Percentiles rank a stretch among this genome's conserved stretches.
Evolutionary conservation across 2,888 invertebrate genomes (phyloP).

Genomic region (Ectobius pallidus): DNA sequence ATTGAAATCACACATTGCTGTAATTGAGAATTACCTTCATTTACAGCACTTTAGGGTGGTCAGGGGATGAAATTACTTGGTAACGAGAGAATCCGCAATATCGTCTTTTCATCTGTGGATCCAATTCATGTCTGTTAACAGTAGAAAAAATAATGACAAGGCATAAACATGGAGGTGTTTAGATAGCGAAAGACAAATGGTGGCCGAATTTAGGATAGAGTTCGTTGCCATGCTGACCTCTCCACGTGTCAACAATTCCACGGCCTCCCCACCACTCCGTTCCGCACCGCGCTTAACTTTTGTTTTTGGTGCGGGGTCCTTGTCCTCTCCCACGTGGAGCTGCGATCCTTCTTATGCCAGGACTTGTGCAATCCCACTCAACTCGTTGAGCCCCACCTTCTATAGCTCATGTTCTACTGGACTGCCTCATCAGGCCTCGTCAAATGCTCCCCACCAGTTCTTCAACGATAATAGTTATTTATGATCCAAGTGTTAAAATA

Average conservation of each 20-base stretch:
- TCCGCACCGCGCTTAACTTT: conserved; percentile 6
- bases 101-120: not conserved
- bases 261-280: not conserved
- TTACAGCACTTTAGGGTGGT: conserved; percentile 2
- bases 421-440: conserved; percentile 3
- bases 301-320: conserved; percentile 31
- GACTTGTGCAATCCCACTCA: conserved; percentile 29
- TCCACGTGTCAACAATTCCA: conserved; percentile 36
- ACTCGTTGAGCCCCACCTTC: not conserved
- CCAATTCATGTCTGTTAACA: not conserved
- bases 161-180: not conserved
- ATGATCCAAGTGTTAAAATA: too few relatives aligned
- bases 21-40: not conserved
- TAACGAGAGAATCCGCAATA: not conserved
- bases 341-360: conserved; percentile 28
- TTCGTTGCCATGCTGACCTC: conserved; percentile 40
- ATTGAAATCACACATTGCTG: not conserved
- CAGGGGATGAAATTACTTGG: not conserved
- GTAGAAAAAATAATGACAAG: not conserved
- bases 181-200: conserved; percentile 23
- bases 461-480: too few relatives aligned
- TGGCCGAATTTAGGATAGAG: conserved; percentile 37
- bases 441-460: too few relatives aligned
- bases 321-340: conserved; percentile 36
- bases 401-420: not conserved